phyloP scores from a whole-genome alignment of 2,113 vertebrate species.

The Epinephelus fuscoguttatus region DNA sequence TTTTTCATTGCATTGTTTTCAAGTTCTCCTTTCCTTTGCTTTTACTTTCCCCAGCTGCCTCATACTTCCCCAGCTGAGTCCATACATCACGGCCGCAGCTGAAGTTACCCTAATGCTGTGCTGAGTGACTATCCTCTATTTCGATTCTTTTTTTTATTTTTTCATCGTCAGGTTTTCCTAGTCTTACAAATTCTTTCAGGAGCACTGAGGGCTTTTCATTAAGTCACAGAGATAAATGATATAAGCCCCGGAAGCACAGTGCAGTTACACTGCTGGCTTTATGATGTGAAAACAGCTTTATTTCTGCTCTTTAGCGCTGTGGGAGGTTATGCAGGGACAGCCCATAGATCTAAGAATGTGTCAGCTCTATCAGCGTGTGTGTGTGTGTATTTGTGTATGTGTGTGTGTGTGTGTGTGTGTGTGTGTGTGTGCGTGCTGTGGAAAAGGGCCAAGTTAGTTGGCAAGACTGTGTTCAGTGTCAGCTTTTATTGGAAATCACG shows the following conservation, averaged over 20 bases:
- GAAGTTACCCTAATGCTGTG: neutral
- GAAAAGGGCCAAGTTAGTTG: slow-evolving; percentile 66
- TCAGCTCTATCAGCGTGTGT: slow-evolving; percentile 44
- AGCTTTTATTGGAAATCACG: slow-evolving; percentile 76
- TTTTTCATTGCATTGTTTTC: neutral
- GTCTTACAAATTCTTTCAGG: slow-evolving; percentile 11
- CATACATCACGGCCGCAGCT: neutral
- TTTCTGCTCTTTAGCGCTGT: slow-evolving; percentile 58
- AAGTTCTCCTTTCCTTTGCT: neutral
- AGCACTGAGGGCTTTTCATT: slow-evolving; percentile 40
- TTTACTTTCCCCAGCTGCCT: neutral
- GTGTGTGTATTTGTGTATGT: slow-evolving; percentile 12
- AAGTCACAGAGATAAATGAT: slow-evolving; percentile 40
- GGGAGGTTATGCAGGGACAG: slow-evolving; percentile 64
- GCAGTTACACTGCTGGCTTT: slow-evolving; percentile 46
- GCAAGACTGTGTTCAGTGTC: slow-evolving; percentile 65
- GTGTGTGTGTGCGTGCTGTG: slow-evolving; percentile 22
- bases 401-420: slow-evolving; percentile 14
- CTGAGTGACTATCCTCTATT: neutral
- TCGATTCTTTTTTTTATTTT: neutral
- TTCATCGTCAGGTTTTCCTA: neutral
- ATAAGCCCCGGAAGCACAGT: slow-evolving; percentile 29
- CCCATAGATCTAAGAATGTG: slow-evolving; percentile 58
- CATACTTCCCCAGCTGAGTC: neutral
- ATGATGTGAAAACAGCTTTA: slow-evolving; percentile 64